Percentiles rank a stretch among this genome's conserved stretches.
phyloP scores from a whole-genome alignment of 2,797 vertebrate genomes.

The Neomorphus geoffroyi region DNA sequence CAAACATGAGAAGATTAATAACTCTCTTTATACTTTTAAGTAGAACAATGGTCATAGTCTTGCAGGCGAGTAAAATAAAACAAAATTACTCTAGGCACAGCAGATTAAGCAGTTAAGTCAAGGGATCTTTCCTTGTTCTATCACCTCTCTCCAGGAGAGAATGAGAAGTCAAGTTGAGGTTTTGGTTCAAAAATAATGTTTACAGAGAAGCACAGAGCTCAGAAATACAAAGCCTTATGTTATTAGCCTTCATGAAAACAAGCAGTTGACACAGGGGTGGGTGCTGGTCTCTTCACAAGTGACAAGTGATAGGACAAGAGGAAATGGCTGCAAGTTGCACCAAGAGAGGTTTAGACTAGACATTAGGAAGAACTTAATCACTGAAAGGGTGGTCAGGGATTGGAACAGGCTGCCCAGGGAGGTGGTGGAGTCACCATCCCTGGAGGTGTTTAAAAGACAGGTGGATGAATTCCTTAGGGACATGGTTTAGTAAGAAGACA shows the following conservation, averaged over 20 bases:
- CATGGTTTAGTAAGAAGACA: no score
- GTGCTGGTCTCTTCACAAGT: no score
- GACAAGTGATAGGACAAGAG: no score
- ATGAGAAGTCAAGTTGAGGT: not conserved
- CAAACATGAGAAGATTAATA: not conserved
- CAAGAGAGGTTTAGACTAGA: no score
- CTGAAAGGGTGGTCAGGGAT: no score
- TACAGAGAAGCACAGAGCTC: not conserved
- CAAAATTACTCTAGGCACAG: not conserved
- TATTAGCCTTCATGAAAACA: not conserved
- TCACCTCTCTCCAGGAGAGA: not conserved
- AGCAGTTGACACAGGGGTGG: accelerated
- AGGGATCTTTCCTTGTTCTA: not conserved
- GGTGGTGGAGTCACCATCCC: no score
- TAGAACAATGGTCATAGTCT: not conserved
- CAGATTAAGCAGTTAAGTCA: not conserved
- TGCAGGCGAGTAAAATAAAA: not conserved
- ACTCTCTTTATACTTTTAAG: not conserved
- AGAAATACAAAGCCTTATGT: not conserved
- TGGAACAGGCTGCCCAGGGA: no score
- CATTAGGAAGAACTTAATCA: no score
- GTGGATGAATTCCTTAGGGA: no score
- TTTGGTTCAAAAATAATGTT: not conserved
- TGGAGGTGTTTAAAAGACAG: no score
- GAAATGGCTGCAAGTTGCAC: no score